These are phyloP conservation scores for Tretioscincus oriximinensis DNA, from an alignment of 2,113 vertebrate genomes.

Conservation along the genomic window DNA sequence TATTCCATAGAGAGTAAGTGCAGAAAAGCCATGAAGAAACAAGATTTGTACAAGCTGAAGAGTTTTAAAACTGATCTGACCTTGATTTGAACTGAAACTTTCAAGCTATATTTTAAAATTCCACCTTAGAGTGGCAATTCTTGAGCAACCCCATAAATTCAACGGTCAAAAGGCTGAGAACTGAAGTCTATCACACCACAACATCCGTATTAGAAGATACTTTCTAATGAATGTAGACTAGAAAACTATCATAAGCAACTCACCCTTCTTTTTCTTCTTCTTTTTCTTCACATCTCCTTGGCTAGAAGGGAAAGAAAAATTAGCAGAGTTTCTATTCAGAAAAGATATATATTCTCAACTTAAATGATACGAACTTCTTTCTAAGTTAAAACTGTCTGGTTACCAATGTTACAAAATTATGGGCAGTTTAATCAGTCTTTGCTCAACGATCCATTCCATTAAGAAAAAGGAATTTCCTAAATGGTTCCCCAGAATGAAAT, in stretches of 20 bases:
- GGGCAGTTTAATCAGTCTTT: too few relatives aligned
- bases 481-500: too few relatives aligned
- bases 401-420: too few relatives aligned
- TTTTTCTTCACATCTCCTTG: conserved; percentile 93
- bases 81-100: background rate
- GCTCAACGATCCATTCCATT: too few relatives aligned
- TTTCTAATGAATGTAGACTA: background rate
- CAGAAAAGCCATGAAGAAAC: too few relatives aligned
- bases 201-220: too few relatives aligned
- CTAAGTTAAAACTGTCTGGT: too few relatives aligned
- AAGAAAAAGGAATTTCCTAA: too few relatives aligned
- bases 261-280: conserved; percentile 97
- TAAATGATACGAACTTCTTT: too few relatives aligned
- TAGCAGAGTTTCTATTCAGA: background rate
- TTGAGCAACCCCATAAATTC: background rate
- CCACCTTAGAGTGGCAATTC: background rate
- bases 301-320: conserved; percentile 65
- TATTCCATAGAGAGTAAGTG: too few relatives aligned
- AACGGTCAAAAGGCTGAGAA: background rate
- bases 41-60: too few relatives aligned
- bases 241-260: background rate
- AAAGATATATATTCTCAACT: conserved; percentile 8
- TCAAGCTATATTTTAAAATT: background rate
- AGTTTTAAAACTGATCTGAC: too few relatives aligned
- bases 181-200: background rate